Percentiles rank a stretch among this genome's conserved stretches.
These are phyloP conservation scores for Dendropsophus ebraccatus DNA, from an alignment of 2,113 vertebrate genomes.

Conservation along the genomic window DNA sequence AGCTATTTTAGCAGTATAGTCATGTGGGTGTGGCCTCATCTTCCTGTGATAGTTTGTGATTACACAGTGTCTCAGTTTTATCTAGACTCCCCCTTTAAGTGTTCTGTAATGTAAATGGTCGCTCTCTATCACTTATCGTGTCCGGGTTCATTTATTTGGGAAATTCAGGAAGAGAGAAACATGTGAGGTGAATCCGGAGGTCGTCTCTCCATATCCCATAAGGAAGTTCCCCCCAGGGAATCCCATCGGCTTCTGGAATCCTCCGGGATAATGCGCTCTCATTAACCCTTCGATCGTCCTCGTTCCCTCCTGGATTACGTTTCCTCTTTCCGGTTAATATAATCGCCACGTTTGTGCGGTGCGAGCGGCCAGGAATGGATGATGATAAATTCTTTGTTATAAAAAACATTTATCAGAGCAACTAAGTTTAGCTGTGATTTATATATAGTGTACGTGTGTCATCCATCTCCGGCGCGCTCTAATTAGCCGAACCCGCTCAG, in stretches of 20 bases:
- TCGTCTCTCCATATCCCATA: not conserved
- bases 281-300: not conserved
- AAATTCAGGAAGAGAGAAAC: not conserved
- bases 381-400: constrained; percentile 52
- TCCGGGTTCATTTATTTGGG: not conserved
- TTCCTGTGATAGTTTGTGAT: too few relatives aligned
- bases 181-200: not conserved
- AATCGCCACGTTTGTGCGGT: not conserved
- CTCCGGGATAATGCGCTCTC: not conserved
- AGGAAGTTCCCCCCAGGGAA: not conserved
- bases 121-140: not conserved
- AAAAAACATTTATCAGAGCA: constrained; percentile 55
- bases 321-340: not conserved
- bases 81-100: not conserved
- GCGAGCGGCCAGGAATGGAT: not conserved
- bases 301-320: not conserved
- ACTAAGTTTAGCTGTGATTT: constrained; percentile 56
- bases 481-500: constrained; percentile 49
- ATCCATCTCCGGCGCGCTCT: constrained; percentile 43
- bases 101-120: too few relatives aligned
- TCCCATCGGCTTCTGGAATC: not conserved
- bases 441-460: constrained; percentile 41
- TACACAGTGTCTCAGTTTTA: not conserved
- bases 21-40: too few relatives aligned
- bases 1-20: too few relatives aligned